Base-by-base conservation (phyloP, 2,888 invertebrate genomes). In the Pharmacophagus antenor region DNA sequence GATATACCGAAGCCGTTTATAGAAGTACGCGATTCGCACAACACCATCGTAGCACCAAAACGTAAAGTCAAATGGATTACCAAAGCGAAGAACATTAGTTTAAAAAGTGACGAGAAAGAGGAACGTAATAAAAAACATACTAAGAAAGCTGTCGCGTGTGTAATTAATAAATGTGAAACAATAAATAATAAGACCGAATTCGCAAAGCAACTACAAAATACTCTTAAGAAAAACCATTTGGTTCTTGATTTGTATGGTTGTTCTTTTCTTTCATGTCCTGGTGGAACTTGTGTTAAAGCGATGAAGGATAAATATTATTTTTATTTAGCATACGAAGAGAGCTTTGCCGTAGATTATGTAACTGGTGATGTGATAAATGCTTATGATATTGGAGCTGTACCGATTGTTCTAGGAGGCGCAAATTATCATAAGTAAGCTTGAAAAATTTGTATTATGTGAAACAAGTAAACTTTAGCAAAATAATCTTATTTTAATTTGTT, bases 401-500 rank as follows among this genome's bases (percentile, higher is more conserved):
- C 95, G 0, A 91, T 95, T 25, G 93, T 94, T 5, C 86, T 92
- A 72, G 94, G 94, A 18, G 93, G 92, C 15, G 92, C 92, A 42
- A 92, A 95, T 79, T 94, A 94, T 77, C 74, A 47, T 5, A 83
- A 72, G 90, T 90, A 72, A 81, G 79, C 75, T 2, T 92, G 2
- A 31, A 31, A 31, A 3, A 12, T 31, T 31, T 12, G 3, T 31
- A 31, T n/a, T n/a, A n/a, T n/a, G n/a, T n/a, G n/a, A n/a, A n/a
- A n/a, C n/a, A n/a, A n/a, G n/a, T n/a, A n/a, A n/a, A n/a, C n/a
- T n/a, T n/a, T n/a, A n/a, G n/a, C n/a, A n/a, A n/a, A n/a, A n/a
- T n/a, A n/a, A n/a, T n/a, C n/a, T n/a, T n/a, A n/a, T n/a, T n/a
- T n/a, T n/a, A n/a, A n/a, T n/a, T n/a, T n/a, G n/a, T n/a, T n/a